Evolutionary conservation across 1,140 invertebrate genomes (phyloP).

Genomic region (Drosophila navojoa): DNA sequence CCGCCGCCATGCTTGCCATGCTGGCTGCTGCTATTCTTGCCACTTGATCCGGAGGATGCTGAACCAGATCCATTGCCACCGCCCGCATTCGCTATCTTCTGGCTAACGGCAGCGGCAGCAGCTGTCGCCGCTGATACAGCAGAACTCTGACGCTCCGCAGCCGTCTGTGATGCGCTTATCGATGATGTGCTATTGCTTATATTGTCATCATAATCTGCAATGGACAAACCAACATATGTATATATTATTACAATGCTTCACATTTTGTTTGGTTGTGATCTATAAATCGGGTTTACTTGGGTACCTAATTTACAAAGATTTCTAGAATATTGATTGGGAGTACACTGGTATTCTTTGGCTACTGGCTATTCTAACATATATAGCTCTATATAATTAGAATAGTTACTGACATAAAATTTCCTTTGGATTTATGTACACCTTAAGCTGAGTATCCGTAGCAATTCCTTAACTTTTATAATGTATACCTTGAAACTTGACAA

Average conservation of each 20-base stretch:
- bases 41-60: slow-evolving; percentile 29
- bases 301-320: no score
- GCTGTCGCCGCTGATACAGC: slow-evolving; percentile 72
- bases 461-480: no score
- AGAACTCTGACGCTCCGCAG: slow-evolving; percentile 66
- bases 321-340: no score
- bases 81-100: slow-evolving; percentile 63
- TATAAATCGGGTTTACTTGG: no score
- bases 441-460: no score
- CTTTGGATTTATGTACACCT: no score
- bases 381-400: no score
- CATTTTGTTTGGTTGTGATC: no score
- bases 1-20: slow-evolving; percentile 34
- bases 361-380: no score
- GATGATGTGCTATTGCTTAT: slow-evolving; percentile 52
- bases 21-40: background rate
- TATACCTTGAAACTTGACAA: no score
- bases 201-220: slow-evolving; percentile 87
- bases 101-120: slow-evolving; percentile 72
- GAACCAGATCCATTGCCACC: slow-evolving; percentile 24
- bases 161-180: slow-evolving; percentile 28
- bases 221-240: background rate
- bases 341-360: no score
- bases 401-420: no score
- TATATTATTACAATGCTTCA: background rate